Conservation (phyloP, 2,113 vertebrate genomes). For the Calonectris borealis region DNA sequence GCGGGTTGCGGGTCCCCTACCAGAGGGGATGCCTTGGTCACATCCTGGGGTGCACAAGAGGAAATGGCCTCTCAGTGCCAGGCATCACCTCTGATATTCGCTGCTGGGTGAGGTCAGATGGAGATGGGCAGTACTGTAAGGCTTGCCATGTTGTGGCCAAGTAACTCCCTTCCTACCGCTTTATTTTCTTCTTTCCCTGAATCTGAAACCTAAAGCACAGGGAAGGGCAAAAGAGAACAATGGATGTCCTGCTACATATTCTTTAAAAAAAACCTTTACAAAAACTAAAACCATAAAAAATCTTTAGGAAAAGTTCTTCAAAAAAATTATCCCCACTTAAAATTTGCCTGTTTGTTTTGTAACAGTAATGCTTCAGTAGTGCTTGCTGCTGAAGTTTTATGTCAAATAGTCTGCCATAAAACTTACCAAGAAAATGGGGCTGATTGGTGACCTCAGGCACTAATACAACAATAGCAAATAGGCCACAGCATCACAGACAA, state of each 20-base stretch:
- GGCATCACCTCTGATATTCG: neutral
- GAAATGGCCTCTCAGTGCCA: neutral
- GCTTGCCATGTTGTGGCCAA: neutral
- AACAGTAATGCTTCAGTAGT: neutral
- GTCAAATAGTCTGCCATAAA: neutral
- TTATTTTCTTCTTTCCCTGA: neutral
- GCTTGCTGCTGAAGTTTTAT: neutral
- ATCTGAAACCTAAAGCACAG: neutral
- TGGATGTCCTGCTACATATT: neutral
- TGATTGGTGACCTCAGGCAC: neutral
- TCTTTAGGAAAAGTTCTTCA: neutral
- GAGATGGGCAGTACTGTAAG: neutral
- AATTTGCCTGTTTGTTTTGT: neutral
- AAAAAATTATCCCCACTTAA: neutral
- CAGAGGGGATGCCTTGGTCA: neutral
- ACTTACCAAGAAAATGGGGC: neutral
- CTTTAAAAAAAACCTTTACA: neutral
- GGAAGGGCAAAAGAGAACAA: neutral
- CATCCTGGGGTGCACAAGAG: rapidly evolving
- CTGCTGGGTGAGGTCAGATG: neutral
- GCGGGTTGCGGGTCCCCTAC: neutral
- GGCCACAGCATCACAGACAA: neutral
- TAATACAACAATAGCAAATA: neutral
- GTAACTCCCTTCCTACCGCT: neutral
- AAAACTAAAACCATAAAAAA: neutral